phyloP scores from a whole-genome alignment of 2,888 invertebrate species.

The Iselma pallidipennis region DNA sequence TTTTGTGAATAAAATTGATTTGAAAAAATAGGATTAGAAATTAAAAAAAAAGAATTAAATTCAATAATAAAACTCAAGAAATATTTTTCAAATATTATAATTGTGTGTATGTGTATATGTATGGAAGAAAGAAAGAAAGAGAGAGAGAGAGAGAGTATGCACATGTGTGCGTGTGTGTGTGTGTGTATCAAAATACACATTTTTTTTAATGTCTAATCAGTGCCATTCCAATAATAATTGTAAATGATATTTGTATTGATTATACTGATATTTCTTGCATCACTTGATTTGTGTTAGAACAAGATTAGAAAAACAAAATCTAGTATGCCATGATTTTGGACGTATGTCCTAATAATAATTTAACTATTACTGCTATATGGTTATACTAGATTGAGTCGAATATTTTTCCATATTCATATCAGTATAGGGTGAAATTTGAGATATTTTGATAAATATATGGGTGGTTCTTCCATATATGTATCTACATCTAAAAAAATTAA shows the following conservation, averaged over 20 bases:
- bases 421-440: not conserved
- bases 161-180: not conserved
- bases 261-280: too few relatives aligned
- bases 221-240: not conserved
- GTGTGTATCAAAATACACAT: not conserved
- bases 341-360: not conserved
- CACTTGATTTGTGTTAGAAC: too few relatives aligned
- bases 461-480: not conserved
- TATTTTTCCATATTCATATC: not conserved
- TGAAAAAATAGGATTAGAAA: not conserved
- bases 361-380: not conserved
- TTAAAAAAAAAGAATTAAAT: too few relatives aligned
- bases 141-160: not conserved
- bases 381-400: not conserved
- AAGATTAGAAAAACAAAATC: not conserved
- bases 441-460: not conserved
- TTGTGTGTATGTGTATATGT: not conserved
- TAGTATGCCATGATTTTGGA: not conserved
- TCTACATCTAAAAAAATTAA: too few relatives aligned
- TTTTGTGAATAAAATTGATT: not conserved
- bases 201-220: not conserved
- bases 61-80: not conserved
- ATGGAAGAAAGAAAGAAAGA: not conserved
- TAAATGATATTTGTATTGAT: not conserved
- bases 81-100: not conserved